These are phyloP conservation scores for Apus apus DNA, from an alignment of 2,113 vertebrate species.

Conservation along the genomic window DNA sequence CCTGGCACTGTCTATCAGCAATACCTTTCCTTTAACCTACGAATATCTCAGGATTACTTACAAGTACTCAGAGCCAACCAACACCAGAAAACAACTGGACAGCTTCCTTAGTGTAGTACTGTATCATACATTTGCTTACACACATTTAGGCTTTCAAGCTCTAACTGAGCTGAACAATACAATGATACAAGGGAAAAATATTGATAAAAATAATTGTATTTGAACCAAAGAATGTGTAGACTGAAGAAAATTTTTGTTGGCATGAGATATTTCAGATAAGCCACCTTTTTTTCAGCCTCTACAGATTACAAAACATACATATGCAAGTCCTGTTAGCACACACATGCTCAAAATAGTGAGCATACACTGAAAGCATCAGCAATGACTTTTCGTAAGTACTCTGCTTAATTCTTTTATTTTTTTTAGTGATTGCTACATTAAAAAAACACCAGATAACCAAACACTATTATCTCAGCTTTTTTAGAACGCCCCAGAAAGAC, in stretches of 20 bases:
- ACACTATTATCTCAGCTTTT: neutral
- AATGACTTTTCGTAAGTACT: neutral
- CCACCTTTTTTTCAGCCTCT: neutral
- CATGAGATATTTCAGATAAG: neutral
- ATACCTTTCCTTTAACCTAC: too few species aligned
- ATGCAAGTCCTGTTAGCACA: accelerated
- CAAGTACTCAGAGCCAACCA: neutral
- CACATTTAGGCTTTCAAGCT: neutral
- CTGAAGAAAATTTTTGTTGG: neutral
- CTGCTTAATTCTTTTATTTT: neutral
- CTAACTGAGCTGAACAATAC: neutral
- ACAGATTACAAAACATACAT: neutral
- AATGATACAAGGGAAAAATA: neutral
- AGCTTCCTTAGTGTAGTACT: neutral
- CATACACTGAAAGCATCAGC: neutral
- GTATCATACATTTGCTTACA: neutral
- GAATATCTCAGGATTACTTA: neutral
- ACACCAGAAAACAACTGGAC: neutral
- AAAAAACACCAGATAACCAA: neutral
- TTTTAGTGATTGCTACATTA: neutral
- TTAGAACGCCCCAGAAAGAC: neutral
- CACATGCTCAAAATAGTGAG: neutral
- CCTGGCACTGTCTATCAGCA: neutral
- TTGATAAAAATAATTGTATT: neutral
- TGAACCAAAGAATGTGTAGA: neutral